These are phyloP conservation scores for Neotragus pygmaeus DNA, from an alignment of 2,113 vertebrate species.

Conservation along the genomic window DNA sequence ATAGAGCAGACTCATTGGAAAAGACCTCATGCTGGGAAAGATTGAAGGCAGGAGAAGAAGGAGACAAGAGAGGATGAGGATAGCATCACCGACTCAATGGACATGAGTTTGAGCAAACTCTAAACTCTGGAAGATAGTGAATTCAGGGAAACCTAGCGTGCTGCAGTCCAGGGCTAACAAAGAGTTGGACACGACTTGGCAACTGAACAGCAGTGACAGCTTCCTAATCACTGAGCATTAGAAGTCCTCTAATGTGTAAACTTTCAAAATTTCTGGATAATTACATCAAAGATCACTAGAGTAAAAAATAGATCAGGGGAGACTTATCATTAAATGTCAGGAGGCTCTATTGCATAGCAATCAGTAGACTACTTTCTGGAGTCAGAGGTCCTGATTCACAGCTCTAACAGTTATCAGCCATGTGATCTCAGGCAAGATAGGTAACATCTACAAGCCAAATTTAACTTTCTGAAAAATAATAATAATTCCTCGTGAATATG, in stretches of 20 bases:
- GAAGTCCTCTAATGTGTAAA: neutral
- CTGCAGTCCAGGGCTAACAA: neutral
- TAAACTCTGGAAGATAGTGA: neutral
- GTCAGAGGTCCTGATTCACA: neutral
- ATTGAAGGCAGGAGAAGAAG: neutral
- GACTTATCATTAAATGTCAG: neutral
- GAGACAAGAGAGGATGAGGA: neutral
- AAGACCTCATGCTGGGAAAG: neutral
- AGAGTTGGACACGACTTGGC: rapidly evolving
- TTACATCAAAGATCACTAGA: neutral
- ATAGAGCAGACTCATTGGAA: neutral
- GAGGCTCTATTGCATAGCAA: neutral
- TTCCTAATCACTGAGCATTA: neutral
- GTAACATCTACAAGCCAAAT: neutral
- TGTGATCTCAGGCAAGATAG: neutral
- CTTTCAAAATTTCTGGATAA: neutral
- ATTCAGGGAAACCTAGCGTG: neutral
- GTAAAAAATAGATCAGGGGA: neutral
- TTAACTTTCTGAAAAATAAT: conserved; percentile 5
- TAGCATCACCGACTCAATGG: neutral
- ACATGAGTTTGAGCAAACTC: neutral
- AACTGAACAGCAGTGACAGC: neutral
- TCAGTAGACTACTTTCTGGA: neutral
- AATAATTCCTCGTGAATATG: neutral
- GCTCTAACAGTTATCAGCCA: neutral